Evolutionary conservation across 1,140 invertebrate genomes (phyloP), one percentile per base, ranked within the genome.

Genomic region (Octopus sinensis): DNA sequence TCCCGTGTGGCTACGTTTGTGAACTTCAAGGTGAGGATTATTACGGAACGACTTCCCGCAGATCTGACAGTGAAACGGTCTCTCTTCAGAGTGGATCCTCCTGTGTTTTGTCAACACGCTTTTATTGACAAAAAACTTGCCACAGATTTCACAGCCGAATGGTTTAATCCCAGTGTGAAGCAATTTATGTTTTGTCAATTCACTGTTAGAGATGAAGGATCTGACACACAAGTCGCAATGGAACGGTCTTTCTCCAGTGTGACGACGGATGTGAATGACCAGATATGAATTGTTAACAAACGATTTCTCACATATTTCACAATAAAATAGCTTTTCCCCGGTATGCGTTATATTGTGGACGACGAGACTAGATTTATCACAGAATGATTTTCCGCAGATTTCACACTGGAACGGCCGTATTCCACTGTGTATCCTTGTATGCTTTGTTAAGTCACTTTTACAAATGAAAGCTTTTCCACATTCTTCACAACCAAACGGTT

Each of bases 111-210:
- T 83, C 68, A 89, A 84, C 71, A 86, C 85, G 51, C 83, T 83
- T 77, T 85, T 86, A 51, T 85, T 82, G 51, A 76, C 75, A 71
- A 99, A 99, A 84, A 96, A 94, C 92, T 99, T 99, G 86, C 97
- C 93, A 92, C 98, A 99, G 92, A 98, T 98, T 89, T 94, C 94
- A 92, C 98, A 99, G 91, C 98, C 96, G 91, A 97, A 99, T 12
- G 97, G 97, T 91, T 98, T 99, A 91, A 98, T 97, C 13, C 98
- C 98, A 79, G 95, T 98, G 92, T 99, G 91, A 62, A 87, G 84
- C 53, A 87, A 53, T 84, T 85, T 86, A 80, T 92, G 91, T 52
- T 82, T 83, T 53, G 84, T 84, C 54, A 90, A 82, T 54, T 84
- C 84, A 62, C 83, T 82, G 56, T 83, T 86, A 52, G 84, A 82